These are phyloP conservation scores for Carassius carassius DNA, from an alignment of 2,113 vertebrate species.

Conservation along the genomic window DNA sequence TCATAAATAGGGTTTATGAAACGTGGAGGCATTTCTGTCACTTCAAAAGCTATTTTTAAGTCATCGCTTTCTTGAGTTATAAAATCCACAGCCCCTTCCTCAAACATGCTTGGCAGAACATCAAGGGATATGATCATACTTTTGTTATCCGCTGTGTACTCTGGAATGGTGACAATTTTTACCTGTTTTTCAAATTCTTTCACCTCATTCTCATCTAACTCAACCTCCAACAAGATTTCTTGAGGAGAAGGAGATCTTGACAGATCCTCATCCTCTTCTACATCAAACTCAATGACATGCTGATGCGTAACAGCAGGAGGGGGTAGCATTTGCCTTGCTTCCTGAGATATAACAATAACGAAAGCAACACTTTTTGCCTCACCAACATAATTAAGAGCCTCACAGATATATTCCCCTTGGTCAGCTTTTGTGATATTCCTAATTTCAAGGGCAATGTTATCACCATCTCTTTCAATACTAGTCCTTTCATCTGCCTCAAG, in stretches of 20 bases:
- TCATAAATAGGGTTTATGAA: slow-evolving; percentile 89
- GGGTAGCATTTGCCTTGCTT: slow-evolving; percentile 79
- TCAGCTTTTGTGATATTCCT: slow-evolving; percentile 78
- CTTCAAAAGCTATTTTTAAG: slow-evolving; percentile 91
- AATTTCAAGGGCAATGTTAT: slow-evolving; percentile 82
- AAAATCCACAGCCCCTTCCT: slow-evolving; percentile 79
- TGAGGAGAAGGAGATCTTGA: slow-evolving; percentile 96
- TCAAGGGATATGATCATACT: slow-evolving; percentile 96
- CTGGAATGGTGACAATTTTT: slow-evolving; percentile 95
- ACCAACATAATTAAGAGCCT: slow-evolving; percentile 90
- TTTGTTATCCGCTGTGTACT: slow-evolving; percentile 91
- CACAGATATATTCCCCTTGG: slow-evolving; percentile 90
- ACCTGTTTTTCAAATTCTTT: slow-evolving; percentile 96
- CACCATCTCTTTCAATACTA: slow-evolving; percentile 81
- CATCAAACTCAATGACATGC: slow-evolving; percentile 94
- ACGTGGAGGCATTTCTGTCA: slow-evolving; percentile 93
- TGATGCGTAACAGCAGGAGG: slow-evolving; percentile 93
- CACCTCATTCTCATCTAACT: slow-evolving; percentile 94
- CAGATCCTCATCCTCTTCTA: slow-evolving; percentile 82
- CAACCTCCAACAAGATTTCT: slow-evolving; percentile 95
- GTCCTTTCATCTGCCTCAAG: slow-evolving; percentile 78
- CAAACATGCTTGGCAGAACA: slow-evolving; percentile 87
- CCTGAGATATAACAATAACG: slow-evolving; percentile 83
- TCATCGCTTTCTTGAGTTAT: slow-evolving; percentile 78
- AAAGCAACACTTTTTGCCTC: slow-evolving; percentile 89